A percentile compares a stretch with the other conserved stretches of the same genome.
Conservation (phyloP, 2,797 vertebrate species). For the Smutsia temminckii region DNA sequence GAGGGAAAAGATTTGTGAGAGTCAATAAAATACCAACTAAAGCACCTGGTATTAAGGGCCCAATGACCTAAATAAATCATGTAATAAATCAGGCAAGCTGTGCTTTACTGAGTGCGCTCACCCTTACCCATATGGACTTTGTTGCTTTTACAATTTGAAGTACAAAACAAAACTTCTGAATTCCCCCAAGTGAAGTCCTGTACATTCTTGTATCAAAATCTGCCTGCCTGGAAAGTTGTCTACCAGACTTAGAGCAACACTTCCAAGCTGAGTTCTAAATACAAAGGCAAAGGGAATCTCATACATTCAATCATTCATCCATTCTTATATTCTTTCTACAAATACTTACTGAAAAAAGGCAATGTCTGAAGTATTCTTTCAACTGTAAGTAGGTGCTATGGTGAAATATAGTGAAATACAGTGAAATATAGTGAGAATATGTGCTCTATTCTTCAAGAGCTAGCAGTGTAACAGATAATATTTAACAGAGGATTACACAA, state of each 20-base stretch:
- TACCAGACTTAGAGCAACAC: not conserved
- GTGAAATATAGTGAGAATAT: not conserved
- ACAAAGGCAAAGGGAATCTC: not conserved
- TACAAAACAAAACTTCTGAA: not conserved
- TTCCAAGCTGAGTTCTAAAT: not conserved
- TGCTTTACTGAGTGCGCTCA: not conserved
- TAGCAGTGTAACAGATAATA: not conserved
- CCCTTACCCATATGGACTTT: not conserved
- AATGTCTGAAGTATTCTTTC: not conserved
- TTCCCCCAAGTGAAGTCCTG: not conserved
- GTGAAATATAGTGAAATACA: not conserved
- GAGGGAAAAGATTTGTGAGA: slow-evolving; percentile 14
- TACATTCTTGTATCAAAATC: not conserved
- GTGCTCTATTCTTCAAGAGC: not conserved
- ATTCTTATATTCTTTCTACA: not conserved
- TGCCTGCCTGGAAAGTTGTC: not conserved
- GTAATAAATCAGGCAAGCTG: not conserved
- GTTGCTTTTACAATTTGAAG: slow-evolving; percentile 24
- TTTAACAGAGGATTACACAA: not conserved
- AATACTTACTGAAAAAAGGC: not conserved
- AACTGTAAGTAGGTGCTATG: not conserved
- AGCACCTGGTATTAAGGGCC: slow-evolving; percentile 31
- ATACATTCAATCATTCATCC: not conserved
- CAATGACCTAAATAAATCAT: slow-evolving; percentile 32
- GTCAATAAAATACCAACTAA: not conserved